Percentiles rank a stretch among this genome's conserved stretches.
phyloP scores from a whole-genome alignment of 2,113 vertebrate species.

The Opisthocomus hoazin region DNA sequence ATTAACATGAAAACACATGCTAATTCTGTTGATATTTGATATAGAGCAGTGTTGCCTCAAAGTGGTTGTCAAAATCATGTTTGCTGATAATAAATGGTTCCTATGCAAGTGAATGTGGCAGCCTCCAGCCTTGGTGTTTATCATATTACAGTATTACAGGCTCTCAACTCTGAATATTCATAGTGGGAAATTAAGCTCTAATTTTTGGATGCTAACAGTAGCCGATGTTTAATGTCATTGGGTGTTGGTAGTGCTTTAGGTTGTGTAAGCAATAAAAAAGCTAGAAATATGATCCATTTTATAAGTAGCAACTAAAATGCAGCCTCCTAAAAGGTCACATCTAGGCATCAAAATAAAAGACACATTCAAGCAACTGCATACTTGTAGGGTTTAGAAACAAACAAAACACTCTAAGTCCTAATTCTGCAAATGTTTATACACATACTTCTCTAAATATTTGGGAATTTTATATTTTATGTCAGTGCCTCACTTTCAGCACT shows the following conservation, averaged over 20 bases:
- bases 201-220: slow-evolving; percentile 10
- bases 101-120: neutral
- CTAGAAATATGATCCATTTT: neutral
- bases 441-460: neutral
- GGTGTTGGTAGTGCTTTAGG: neutral
- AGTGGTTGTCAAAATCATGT: slow-evolving; percentile 24
- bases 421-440: neutral
- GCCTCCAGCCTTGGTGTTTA: neutral
- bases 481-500: neutral
- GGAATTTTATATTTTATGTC: neutral
- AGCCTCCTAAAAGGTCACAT: neutral
- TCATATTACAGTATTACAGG: neutral
- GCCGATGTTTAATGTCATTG: neutral
- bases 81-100: slow-evolving; percentile 18
- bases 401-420: neutral
- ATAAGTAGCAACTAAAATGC: neutral
- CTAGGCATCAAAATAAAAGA: neutral
- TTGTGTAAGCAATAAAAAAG: neutral
- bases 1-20: neutral
- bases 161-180: slow-evolving; percentile 29
- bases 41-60: neutral
- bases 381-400: neutral
- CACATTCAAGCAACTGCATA: neutral
- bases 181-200: slow-evolving; percentile 6
- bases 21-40: slow-evolving; percentile 42